These are phyloP conservation scores for Rosalia funebris DNA, from an alignment of 2,888 invertebrate species.

Conservation along the genomic window DNA sequence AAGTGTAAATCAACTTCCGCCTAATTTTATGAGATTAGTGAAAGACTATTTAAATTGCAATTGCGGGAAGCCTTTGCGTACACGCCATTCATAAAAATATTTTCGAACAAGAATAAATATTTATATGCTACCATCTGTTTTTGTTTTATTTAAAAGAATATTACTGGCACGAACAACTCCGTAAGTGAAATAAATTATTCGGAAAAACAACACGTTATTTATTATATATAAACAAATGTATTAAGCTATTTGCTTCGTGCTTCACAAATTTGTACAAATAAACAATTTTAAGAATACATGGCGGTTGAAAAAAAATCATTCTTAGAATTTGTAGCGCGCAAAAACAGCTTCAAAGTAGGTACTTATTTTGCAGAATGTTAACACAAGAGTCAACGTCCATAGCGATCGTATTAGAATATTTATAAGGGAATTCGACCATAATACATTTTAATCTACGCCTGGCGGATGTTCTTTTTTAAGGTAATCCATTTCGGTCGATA, in stretches of 20 bases:
- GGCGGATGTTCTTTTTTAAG: conserved; percentile 9
- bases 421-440: conserved; percentile 15
- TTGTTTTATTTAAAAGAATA: no score
- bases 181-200: neutral
- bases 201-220: neutral
- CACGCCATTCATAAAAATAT: no score
- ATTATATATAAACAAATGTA: no score
- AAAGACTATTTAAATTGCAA: no score
- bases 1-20: no score
- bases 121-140: no score
- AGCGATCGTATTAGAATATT: conserved; percentile 9
- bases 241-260: no score
- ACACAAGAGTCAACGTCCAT: conserved; percentile 13
- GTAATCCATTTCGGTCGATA: conserved; percentile 5
- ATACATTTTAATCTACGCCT: neutral
- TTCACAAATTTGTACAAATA: conserved; percentile 2
- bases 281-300: conserved; percentile 1
- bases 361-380: conserved; percentile 1
- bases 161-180: neutral
- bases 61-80: no score
- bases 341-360: neutral
- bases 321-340: conserved; percentile 5
- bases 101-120: no score
- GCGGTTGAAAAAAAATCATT: neutral
- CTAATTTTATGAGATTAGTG: no score